These are phyloP conservation scores for Clunio marinus DNA, from an alignment of 2,888 invertebrate genomes.

Conservation along the genomic window DNA sequence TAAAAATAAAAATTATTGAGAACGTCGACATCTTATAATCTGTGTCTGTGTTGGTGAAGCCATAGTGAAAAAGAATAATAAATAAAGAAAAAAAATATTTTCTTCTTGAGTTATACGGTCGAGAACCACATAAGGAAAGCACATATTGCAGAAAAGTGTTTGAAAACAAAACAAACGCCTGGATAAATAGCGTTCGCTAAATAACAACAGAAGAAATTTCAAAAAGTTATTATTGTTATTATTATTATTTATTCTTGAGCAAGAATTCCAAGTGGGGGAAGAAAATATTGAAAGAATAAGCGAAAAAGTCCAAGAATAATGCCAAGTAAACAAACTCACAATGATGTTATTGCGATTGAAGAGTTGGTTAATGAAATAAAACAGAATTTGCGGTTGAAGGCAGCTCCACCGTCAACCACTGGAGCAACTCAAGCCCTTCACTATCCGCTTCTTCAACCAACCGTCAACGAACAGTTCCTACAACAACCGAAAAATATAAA, in stretches of 20 bases:
- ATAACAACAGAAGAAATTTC: background rate
- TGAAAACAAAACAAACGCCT: slow-evolving; percentile 32
- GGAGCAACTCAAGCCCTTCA: slow-evolving; percentile 17
- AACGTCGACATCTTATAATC: slow-evolving; percentile 37
- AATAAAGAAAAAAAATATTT: slow-evolving; percentile 7
- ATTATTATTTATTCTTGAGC: background rate
- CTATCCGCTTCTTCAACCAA: slow-evolving; percentile 25
- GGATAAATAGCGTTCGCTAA: slow-evolving; percentile 4
- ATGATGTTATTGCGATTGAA: slow-evolving; percentile 57
- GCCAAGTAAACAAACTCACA: slow-evolving; percentile 42
- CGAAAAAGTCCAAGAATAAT: slow-evolving; percentile 40
- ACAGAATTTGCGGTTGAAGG: slow-evolving; percentile 59
- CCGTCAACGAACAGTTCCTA: background rate
- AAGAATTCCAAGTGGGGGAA: background rate
- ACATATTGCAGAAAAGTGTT: slow-evolving; percentile 24
- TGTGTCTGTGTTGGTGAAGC: slow-evolving; percentile 25
- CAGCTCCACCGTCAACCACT: slow-evolving; percentile 48
- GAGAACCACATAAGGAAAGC: background rate
- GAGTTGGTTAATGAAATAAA: slow-evolving; percentile 63
- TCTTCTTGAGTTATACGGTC: slow-evolving; percentile 32
- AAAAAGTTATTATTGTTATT: no score
- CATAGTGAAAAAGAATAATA: background rate
- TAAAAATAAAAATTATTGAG: slow-evolving; percentile 28
- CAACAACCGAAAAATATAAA: slow-evolving; percentile 12
- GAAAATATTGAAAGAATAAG: background rate